These are phyloP conservation scores for Ancistrus triradiatus DNA, from an alignment of 2,113 vertebrate species.

Conservation along the genomic window DNA sequence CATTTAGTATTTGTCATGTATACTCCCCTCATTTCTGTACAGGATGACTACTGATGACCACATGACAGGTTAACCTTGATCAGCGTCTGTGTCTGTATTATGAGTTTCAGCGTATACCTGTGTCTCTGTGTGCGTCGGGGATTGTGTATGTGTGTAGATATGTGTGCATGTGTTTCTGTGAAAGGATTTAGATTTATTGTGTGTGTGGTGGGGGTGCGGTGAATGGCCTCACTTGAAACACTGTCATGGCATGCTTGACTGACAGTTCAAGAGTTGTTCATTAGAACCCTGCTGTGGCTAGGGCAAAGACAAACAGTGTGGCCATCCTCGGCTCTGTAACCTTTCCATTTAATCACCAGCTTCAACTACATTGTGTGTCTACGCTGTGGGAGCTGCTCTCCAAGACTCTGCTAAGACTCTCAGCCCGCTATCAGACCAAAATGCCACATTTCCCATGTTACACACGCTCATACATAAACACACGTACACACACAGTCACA, in stretches of 20 bases:
- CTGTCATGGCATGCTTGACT: slow-evolving; percentile 76
- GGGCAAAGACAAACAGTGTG: slow-evolving; percentile 66
- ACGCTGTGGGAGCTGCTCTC: slow-evolving; percentile 55
- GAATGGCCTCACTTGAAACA: slow-evolving; percentile 77
- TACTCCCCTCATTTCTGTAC: no score
- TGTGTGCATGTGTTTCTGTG: slow-evolving; percentile 41
- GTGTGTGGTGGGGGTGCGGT: slow-evolving; percentile 48
- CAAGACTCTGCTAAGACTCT: slow-evolving; percentile 49
- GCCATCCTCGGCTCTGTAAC: slow-evolving; percentile 61
- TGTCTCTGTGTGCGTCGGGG: background rate
- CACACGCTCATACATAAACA: slow-evolving; percentile 23
- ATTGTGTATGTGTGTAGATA: slow-evolving; percentile 13
- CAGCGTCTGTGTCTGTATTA: no score
- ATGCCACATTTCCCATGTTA: slow-evolving; percentile 46
- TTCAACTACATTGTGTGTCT: slow-evolving; percentile 63
- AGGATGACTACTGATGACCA: no score
- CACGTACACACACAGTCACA: background rate
- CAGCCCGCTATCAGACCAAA: slow-evolving; percentile 51
- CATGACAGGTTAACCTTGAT: no score
- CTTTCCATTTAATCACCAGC: slow-evolving; percentile 68
- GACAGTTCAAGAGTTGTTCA: slow-evolving; percentile 79
- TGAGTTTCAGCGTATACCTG: slow-evolving; percentile 8
- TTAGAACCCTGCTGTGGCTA: slow-evolving; percentile 65
- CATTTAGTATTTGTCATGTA: no score
- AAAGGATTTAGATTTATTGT: background rate